phyloP scores from a whole-genome alignment of 2,113 vertebrate species.

The Saccopteryx leptura region DNA sequence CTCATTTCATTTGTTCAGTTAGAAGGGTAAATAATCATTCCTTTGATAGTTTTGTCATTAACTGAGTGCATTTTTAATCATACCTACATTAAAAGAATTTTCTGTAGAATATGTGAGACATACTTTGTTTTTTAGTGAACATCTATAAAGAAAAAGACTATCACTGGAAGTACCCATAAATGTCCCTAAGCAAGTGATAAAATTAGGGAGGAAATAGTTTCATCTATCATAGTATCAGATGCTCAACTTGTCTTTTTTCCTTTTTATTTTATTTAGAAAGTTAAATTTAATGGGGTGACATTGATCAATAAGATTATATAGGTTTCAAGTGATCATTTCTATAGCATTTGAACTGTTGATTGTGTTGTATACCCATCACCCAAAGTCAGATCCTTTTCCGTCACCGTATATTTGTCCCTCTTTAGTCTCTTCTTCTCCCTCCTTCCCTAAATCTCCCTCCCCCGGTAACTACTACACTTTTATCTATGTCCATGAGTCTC shows the following conservation, averaged over 20 bases:
- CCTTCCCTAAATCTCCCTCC: too few relatives aligned
- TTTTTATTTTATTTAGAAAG: neutral
- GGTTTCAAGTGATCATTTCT: too few relatives aligned
- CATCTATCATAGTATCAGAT: neutral
- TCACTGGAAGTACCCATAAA: neutral
- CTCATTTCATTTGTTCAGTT: neutral
- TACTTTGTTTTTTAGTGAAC: neutral
- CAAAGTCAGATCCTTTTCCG: too few relatives aligned
- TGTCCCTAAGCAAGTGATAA: neutral
- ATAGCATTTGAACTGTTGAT: too few relatives aligned
- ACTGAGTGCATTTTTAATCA: constrained; percentile 15
- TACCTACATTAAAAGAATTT: constrained; percentile 64
- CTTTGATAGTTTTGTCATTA: constrained; percentile 57
- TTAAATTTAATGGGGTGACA: too few relatives aligned
- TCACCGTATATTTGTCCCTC: too few relatives aligned
- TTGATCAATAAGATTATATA: too few relatives aligned
- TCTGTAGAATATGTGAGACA: neutral
- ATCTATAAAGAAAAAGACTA: neutral
- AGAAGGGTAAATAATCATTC: constrained; percentile 46
- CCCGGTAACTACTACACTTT: too few relatives aligned
- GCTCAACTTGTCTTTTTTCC: neutral
- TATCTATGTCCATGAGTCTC: too few relatives aligned
- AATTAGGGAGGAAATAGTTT: neutral
- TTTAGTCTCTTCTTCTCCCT: too few relatives aligned
- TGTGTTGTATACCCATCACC: too few relatives aligned